Evolutionary conservation across 2,888 invertebrate genomes (phyloP).

Genomic region (Drosophila antonietae): DNA sequence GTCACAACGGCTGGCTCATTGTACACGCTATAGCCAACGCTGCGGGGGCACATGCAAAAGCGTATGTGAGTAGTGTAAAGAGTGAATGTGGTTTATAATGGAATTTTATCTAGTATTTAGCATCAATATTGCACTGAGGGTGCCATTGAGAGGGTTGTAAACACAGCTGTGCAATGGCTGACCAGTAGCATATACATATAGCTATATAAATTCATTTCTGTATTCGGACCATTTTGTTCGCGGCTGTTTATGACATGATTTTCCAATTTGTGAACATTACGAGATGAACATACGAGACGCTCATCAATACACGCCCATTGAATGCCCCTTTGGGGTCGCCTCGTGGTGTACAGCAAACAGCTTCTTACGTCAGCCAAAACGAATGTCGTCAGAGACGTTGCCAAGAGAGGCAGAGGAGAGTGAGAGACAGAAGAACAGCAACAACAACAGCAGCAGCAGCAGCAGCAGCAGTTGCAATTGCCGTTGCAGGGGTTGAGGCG

Average conservation of each 20-base stretch:
- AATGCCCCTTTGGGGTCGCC: conserved; percentile 65
- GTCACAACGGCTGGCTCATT: conserved; percentile 55
- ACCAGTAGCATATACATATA: not conserved
- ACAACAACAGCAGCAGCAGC: not conserved
- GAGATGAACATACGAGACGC: conserved; percentile 45
- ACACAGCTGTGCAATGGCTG: conserved; percentile 12
- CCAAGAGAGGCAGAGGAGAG: conserved; percentile 2
- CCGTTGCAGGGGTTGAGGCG: conserved; percentile 44
- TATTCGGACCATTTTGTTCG: conserved; percentile 41
- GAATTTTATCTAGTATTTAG: not conserved
- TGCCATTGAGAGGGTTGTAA: conserved; percentile 43
- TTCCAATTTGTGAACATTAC: conserved; percentile 73
- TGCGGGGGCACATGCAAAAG: conserved; percentile 62
- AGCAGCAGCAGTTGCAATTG: not conserved
- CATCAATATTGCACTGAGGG: not conserved
- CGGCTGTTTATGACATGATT: conserved; percentile 79
- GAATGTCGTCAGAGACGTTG: conserved; percentile 27
- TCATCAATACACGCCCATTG: conserved; percentile 21
- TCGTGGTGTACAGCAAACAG: conserved; percentile 62
- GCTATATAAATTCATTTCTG: conserved; percentile 2
- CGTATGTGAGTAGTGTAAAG: conserved; percentile 26
- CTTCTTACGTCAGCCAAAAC: conserved; percentile 56
- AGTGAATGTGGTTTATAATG: not conserved
- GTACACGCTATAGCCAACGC: conserved; percentile 68
- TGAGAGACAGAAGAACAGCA: not conserved